Conservation (phyloP, 1,140 invertebrate species). For the Cydia amplana region DNA sequence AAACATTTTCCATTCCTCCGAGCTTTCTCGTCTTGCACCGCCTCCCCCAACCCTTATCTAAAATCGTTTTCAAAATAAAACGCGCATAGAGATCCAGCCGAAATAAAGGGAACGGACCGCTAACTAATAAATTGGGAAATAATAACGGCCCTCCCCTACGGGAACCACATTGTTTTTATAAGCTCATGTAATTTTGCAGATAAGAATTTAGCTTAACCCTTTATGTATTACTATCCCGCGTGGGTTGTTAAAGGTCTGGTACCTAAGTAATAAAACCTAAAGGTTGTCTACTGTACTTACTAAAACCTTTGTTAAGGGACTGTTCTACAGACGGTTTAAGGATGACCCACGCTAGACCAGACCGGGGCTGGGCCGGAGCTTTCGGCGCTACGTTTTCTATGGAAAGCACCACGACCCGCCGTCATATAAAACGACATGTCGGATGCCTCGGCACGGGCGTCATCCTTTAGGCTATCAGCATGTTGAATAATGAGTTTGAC, state of each 20-base stretch:
- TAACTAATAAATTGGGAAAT: constrained; percentile 75
- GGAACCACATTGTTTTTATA: constrained; percentile 21
- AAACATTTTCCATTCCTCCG: constrained; percentile 10
- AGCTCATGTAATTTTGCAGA: constrained; percentile 13
- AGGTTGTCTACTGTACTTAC: no score
- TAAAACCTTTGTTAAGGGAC: not conserved
- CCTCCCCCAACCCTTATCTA: constrained; percentile 61
- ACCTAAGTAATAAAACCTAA: no score
- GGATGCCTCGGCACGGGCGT: no score
- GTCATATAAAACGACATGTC: no score
- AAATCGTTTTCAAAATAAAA: constrained; percentile 75
- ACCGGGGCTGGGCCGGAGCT: no score
- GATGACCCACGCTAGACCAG: no score
- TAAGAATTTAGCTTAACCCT: not conserved
- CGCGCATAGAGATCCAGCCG: constrained; percentile 57
- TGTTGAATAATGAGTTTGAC: no score
- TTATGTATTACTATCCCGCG: not conserved
- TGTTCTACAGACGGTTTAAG: not conserved
- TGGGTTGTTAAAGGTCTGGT: not conserved
- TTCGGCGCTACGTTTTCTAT: no score
- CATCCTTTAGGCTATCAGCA: no score
- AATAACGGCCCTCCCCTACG: constrained; percentile 52
- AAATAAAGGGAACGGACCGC: constrained; percentile 58
- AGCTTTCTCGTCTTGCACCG: constrained; percentile 34
- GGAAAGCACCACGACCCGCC: no score